Evolutionary conservation across 2,888 invertebrate genomes (phyloP), one percentile per base, ranked within the genome.

Genomic region (Lithophane socia): DNA sequence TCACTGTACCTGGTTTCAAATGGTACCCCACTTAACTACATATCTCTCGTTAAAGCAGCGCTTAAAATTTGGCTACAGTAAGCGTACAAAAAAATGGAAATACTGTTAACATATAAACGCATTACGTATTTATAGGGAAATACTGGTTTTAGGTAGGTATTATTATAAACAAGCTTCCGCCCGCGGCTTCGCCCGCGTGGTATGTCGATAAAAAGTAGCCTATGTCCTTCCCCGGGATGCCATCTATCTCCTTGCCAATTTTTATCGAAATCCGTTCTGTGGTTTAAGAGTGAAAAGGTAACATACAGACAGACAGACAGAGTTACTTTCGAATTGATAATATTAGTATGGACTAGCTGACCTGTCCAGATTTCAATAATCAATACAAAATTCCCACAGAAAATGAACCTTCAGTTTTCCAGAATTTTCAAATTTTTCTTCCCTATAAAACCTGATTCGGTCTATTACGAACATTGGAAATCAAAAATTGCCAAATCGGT

Each of bases 1-100:
- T 44, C 42, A 56, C 73, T 73, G 86, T 86, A 70, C 84, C 84
- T 77, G 86, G 84, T 86, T 84, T 86, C 84, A 80, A 75, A 86
- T 86, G 86, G 84, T 86, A 84, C 86, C 70, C 70, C 29, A 80
- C 74, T 68, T 70, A 75, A 47, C 67, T 66, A 82, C 44, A 66
- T 76, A 79, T 78, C 77, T 79, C 77, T 81, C 60, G 67, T 77
- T 70, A 82, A 82, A 60, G 60, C 63, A 78, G 66, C 60, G 79
- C 63, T 76, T 60, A 77, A n/a, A 82, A 75, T 82, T 61, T 63
- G 16, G 69, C 42, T 64, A 66, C 42, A 65, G 49, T 66, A 74
- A 56, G 42, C 66, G 71, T 42, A 77, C 67, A 71, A 58, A 71
- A 52, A 47, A 49, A 12, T 70, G 52, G 24, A 63, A 64, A 56